A percentile compares a stretch with the other conserved stretches of the same genome.
phyloP scores from a whole-genome alignment of 2,888 invertebrate genomes.

The Tridacna crocea region DNA sequence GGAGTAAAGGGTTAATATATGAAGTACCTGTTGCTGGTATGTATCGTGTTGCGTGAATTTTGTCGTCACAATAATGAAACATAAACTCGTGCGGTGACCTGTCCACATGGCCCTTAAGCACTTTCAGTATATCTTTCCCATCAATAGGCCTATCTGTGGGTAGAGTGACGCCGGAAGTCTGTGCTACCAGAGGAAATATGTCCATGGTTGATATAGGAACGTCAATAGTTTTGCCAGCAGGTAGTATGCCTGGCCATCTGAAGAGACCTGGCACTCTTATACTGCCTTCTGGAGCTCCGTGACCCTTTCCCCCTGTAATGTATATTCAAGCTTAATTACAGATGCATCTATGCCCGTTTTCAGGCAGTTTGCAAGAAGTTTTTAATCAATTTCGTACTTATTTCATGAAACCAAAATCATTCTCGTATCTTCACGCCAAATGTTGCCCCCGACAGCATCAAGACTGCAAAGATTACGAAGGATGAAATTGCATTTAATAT shows the following conservation, averaged over 20 bases:
- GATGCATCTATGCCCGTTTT: no score
- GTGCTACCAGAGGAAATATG: conserved; percentile 80
- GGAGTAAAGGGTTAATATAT: background rate
- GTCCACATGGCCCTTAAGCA: conserved; percentile 68
- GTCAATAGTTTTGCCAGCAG: conserved; percentile 69
- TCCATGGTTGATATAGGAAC: conserved; percentile 83
- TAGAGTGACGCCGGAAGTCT: conserved; percentile 67
- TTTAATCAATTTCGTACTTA: no score
- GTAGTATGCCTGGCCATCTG: conserved; percentile 78
- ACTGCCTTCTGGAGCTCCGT: conserved; percentile 83
- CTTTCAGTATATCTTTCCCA: conserved; percentile 80
- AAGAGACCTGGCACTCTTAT: conserved; percentile 83
- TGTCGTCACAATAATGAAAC: conserved; percentile 83
- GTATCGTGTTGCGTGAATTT: conserved; percentile 77
- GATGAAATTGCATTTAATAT: no score
- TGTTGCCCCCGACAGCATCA: no score
- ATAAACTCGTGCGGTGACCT: conserved; percentile 78
- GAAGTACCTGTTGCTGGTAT: conserved; percentile 68
- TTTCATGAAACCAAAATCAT: no score
- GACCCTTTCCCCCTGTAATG: conserved; percentile 80
- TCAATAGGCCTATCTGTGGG: conserved; percentile 79
- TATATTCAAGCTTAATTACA: background rate
- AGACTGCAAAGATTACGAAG: no score
- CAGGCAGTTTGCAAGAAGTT: no score
- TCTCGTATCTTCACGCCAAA: no score